Percentiles rank a stretch among this genome's conserved stretches.
Conservation (phyloP, 1,140 invertebrate genomes). For the Conus betulinus region DNA sequence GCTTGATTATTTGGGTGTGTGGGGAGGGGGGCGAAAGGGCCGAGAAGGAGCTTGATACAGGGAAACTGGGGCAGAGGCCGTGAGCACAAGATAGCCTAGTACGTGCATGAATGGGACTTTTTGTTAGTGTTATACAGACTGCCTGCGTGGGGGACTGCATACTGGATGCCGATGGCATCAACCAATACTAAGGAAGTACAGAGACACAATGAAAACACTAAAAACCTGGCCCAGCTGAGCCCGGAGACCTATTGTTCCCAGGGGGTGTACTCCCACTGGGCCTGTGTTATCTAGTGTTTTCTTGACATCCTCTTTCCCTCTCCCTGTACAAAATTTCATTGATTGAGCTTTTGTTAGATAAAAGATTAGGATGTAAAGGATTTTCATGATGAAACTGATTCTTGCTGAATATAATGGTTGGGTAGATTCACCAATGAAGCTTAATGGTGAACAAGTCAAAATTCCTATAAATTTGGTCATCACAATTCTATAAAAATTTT, state of each 20-base stretch:
- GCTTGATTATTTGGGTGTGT: too few species aligned
- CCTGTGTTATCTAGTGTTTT: slow-evolving; percentile 42
- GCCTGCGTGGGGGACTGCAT: neutral
- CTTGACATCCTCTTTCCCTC: too few species aligned
- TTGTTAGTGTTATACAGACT: neutral
- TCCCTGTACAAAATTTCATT: too few species aligned
- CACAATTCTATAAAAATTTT: too few species aligned
- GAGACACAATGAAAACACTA: slow-evolving; percentile 38
- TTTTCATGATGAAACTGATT: too few species aligned
- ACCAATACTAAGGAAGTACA: neutral
- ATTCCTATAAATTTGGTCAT: too few species aligned
- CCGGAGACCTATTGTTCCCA: slow-evolving; percentile 49
- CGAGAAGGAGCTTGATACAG: neutral
- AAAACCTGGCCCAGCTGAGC: slow-evolving; percentile 34
- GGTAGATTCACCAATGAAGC: too few species aligned
- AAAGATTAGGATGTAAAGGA: too few species aligned
- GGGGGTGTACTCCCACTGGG: slow-evolving; percentile 54
- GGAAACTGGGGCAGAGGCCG: neutral
- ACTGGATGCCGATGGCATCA: neutral
- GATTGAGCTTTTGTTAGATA: too few species aligned
- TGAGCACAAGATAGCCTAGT: neutral
- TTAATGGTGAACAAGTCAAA: neutral
- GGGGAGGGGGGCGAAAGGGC: too few species aligned
- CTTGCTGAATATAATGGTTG: too few species aligned
- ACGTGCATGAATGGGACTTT: neutral